Evolutionary conservation across 2,888 invertebrate genomes (phyloP).

Genomic region (Synergus umbraculus): DNA sequence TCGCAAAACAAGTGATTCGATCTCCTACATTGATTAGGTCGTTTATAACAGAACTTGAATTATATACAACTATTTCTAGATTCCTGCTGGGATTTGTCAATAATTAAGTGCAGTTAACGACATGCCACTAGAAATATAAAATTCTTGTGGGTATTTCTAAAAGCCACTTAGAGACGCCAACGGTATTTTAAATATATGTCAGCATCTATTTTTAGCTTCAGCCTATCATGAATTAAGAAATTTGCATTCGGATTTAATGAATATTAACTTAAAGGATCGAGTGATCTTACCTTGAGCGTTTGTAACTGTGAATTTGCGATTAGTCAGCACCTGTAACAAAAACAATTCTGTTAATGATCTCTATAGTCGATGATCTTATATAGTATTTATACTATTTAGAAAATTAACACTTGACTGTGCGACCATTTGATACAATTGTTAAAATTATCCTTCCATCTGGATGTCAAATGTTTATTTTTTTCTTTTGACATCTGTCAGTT

Average conservation of each 20-base stretch:
- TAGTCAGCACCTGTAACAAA: background rate
- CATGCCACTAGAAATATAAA: background rate
- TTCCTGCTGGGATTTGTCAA: background rate
- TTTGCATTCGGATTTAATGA: background rate
- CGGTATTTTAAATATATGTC: background rate
- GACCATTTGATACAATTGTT: background rate
- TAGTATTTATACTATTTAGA: background rate
- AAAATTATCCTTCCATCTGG: background rate
- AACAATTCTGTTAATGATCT: background rate
- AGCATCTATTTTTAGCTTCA: background rate
- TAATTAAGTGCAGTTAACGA: background rate
- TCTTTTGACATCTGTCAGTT: background rate
- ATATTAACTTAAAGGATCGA: no score
- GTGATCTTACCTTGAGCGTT: constrained; percentile 1
- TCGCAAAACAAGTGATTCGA: constrained; percentile 15
- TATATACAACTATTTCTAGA: background rate
- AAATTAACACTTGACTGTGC: no score
- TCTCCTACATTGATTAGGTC: background rate
- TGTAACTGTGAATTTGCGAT: background rate
- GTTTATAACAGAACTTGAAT: background rate
- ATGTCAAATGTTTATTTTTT: background rate
- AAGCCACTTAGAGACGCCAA: background rate
- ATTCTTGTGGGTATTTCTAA: background rate
- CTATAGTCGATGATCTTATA: background rate
- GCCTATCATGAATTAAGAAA: background rate